Conservation (phyloP, 2,888 invertebrate genomes). For the Drosophila trichaetosa region DNA sequence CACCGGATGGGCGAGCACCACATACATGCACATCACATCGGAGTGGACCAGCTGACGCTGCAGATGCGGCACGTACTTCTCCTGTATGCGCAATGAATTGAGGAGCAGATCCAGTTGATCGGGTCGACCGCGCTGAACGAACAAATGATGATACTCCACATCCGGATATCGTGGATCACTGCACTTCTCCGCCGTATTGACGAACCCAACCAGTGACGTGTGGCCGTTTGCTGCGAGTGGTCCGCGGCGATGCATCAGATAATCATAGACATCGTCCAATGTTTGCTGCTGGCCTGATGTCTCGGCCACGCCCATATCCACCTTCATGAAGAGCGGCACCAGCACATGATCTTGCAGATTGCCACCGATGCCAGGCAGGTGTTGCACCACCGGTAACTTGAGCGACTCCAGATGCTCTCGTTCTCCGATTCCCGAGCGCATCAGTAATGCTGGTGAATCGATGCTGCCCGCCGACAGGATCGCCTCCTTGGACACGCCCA, state of each 20-base stretch:
- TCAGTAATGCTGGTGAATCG: conserved; percentile 81
- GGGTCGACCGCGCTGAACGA: conserved; percentile 61
- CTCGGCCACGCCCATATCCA: conserved; percentile 80
- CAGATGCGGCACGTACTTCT: conserved; percentile 36
- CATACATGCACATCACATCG: conserved; percentile 83
- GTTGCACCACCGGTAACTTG: conserved; percentile 60
- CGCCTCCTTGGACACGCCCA: conserved; percentile 70
- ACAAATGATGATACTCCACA: conserved; percentile 86
- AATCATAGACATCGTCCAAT: conserved; percentile 83
- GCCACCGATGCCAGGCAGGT: conserved; percentile 87
- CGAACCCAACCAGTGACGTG: conserved; percentile 86
- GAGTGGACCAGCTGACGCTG: conserved; percentile 37
- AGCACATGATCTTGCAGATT: conserved; percentile 93
- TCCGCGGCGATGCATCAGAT: conserved; percentile 86
- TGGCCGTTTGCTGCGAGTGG: conserved; percentile 84
- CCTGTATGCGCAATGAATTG: conserved; percentile 44
- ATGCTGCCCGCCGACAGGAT: conserved; percentile 83
- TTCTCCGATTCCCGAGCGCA: conserved; percentile 83
- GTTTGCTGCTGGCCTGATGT: conserved; percentile 68
- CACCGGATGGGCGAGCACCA: conserved; percentile 85
- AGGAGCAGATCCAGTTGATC: conserved; percentile 33
- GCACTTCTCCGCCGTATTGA: conserved; percentile 86
- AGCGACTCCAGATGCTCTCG: conserved; percentile 62
- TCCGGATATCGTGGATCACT: conserved; percentile 86
- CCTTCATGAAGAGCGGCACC: conserved; percentile 82